Percentiles rank a stretch among this genome's conserved stretches.
These are phyloP conservation scores for Tetragonisca angustula DNA, from an alignment of 2,888 invertebrate genomes.

Conservation along the genomic window DNA sequence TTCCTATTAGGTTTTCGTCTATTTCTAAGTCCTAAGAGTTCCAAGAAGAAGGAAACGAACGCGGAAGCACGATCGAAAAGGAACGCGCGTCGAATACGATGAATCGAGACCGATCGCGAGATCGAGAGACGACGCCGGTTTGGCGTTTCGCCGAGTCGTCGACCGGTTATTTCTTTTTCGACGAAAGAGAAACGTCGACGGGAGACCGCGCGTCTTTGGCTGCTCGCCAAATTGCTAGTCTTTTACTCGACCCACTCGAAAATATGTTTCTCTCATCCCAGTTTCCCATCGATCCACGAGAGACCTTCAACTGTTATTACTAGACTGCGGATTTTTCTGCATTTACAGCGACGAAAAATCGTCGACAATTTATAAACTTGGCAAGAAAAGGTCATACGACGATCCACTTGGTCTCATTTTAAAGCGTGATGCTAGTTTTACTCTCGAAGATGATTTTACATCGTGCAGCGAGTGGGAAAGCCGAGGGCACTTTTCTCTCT, in stretches of 20 bases:
- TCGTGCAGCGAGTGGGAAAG: too few species aligned
- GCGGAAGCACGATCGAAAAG: not conserved
- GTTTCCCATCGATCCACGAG: not conserved
- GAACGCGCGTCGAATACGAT: not conserved
- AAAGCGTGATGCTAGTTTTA: too few species aligned
- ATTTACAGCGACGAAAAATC: too few species aligned
- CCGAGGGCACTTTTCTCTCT: too few species aligned
- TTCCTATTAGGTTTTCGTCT: too few species aligned
- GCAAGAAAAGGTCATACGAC: too few species aligned
- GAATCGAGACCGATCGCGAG: conserved; percentile 27
- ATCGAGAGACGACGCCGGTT: conserved; percentile 3
- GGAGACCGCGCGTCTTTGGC: not conserved
- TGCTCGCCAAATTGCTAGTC: not conserved
- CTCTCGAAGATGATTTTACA: too few species aligned
- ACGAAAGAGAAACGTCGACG: not conserved
- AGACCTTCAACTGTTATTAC: not conserved
- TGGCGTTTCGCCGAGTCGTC: conserved; percentile 25
- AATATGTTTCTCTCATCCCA: not conserved
- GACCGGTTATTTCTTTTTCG: not conserved
- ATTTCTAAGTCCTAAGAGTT: too few species aligned
- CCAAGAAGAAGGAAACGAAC: not conserved
- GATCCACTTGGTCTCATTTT: too few species aligned
- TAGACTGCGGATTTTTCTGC: too few species aligned
- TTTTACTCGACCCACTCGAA: not conserved
- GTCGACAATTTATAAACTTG: too few species aligned